phyloP scores from a whole-genome alignment of 2,113 vertebrate genomes.

The Hemiprocne comata region DNA sequence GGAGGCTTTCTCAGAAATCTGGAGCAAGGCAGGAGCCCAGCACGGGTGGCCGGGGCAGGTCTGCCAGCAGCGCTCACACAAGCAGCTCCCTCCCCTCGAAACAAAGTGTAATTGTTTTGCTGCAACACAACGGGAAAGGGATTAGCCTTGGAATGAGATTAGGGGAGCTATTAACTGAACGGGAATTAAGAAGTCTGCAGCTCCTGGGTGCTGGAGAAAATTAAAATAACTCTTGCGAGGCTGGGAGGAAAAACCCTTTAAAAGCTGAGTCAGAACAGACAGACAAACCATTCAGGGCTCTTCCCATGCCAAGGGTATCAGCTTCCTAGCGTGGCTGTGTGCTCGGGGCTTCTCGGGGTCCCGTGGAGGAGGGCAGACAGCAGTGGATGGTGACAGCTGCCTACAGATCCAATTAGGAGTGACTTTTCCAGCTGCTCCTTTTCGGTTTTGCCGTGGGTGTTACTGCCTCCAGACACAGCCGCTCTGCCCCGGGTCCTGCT shows the following conservation, averaged over 20 bases:
- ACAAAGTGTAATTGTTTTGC: background rate
- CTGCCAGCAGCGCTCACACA: background rate
- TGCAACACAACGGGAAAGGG: background rate
- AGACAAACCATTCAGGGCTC: rapidly evolving
- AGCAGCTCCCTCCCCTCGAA: background rate
- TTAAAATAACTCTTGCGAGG: background rate
- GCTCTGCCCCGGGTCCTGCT: background rate
- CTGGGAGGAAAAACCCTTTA: background rate
- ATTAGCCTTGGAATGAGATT: background rate
- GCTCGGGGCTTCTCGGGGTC: background rate
- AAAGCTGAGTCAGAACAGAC: background rate
- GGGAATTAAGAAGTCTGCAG: background rate
- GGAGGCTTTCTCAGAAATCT: background rate
- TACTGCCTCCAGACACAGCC: background rate
- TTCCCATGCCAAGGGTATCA: background rate
- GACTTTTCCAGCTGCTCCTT: background rate
- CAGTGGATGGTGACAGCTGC: background rate
- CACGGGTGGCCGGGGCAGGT: rapidly evolving
- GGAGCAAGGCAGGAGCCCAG: background rate
- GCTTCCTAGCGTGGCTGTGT: background rate
- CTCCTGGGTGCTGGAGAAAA: background rate
- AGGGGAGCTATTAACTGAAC: background rate
- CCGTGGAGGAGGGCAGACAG: background rate
- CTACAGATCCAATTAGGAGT: background rate
- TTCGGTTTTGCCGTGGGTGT: background rate